These are phyloP conservation scores for Cryptus armator DNA, from an alignment of 2,888 invertebrate genomes.

Conservation along the genomic window DNA sequence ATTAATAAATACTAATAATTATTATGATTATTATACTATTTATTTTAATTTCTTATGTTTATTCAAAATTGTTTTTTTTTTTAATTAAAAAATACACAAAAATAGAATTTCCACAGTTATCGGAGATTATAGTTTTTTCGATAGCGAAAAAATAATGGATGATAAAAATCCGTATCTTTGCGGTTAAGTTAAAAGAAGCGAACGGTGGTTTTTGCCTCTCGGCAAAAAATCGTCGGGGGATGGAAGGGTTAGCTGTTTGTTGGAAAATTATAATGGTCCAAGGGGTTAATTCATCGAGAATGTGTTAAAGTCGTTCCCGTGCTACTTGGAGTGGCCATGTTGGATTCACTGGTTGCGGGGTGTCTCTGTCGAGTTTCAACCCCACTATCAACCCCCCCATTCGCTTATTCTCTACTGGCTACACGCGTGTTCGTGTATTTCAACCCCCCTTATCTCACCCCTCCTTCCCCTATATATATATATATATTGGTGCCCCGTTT, in stretches of 20 bases:
- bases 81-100: no score
- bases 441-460: conserved; percentile 19
- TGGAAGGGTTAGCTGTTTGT: background rate
- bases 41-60: no score
- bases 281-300: conserved; percentile 72
- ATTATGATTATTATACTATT: no score
- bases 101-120: background rate
- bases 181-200: background rate
- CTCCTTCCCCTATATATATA: conserved; percentile 67
- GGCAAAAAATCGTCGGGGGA: background rate
- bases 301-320: conserved; percentile 60
- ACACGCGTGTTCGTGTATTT: conserved; percentile 37
- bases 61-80: no score
- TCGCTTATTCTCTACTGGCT: conserved; percentile 58
- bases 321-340: conserved; percentile 76
- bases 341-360: conserved; percentile 70
- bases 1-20: no score
- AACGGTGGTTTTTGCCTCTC: background rate
- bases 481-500: conserved; percentile 19
- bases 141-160: background rate
- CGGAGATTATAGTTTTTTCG: background rate
- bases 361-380: conserved; percentile 43
- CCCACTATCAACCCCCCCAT: conserved; percentile 67
- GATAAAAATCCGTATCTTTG: background rate
- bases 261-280: conserved; percentile 20